Percentiles rank a stretch among this genome's conserved stretches.
Conservation (phyloP, 2,888 invertebrate genomes). For the Autographa gamma region DNA sequence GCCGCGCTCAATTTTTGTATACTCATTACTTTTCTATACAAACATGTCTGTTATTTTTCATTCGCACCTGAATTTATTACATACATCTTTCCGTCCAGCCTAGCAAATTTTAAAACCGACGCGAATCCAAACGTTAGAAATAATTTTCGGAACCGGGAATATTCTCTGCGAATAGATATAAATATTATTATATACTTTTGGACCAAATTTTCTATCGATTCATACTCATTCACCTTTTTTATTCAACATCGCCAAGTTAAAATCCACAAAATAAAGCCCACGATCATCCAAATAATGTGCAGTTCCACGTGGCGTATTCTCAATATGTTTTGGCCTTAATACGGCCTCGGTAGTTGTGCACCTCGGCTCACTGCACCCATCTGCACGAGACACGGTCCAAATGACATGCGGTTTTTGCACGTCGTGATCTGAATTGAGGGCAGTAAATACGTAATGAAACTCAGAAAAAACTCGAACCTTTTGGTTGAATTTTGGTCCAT, state of each 20-base stretch:
- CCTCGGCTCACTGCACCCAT: slow-evolving; percentile 51
- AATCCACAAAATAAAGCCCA: background rate
- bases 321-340: slow-evolving; percentile 49
- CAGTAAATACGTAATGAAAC: slow-evolving; percentile 51
- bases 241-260: too few relatives aligned
- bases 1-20: background rate
- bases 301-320: slow-evolving; percentile 11
- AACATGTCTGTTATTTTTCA: slow-evolving; percentile 1
- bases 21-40: background rate
- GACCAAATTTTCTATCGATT: too few relatives aligned
- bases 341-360: slow-evolving; percentile 45
- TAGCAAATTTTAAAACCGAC: too few relatives aligned
- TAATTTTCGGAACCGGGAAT: background rate
- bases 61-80: slow-evolving; percentile 3
- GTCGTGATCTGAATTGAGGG: slow-evolving; percentile 45
- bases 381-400: slow-evolving; percentile 57
- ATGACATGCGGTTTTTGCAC: slow-evolving; percentile 58
- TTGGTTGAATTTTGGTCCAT: background rate
- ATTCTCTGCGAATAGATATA: background rate
- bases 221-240: too few relatives aligned
- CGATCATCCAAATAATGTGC: slow-evolving; percentile 12
- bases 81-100: background rate
- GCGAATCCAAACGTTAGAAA: too few relatives aligned
- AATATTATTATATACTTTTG: too few relatives aligned
- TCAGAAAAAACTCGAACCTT: slow-evolving; percentile 14